These are phyloP conservation scores for Lathamus discolor DNA, from an alignment of 2,113 vertebrate species.

Conservation along the genomic window DNA sequence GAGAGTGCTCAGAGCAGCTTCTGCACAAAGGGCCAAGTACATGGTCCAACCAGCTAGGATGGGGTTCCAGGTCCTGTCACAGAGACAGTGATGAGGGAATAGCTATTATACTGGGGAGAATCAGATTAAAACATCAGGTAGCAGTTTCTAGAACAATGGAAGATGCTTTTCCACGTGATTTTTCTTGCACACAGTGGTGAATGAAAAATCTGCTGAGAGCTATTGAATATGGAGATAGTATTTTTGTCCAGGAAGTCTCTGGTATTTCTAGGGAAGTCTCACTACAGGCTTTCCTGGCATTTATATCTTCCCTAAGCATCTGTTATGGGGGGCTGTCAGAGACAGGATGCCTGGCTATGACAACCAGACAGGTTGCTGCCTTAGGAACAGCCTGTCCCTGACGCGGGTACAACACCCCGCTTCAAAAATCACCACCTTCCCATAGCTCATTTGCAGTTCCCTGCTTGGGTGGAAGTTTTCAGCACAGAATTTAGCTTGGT, in stretches of 20 bases:
- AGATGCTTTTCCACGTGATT: not conserved
- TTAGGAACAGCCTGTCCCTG: not conserved
- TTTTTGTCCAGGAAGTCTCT: slow-evolving; percentile 32
- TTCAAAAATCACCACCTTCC: not conserved
- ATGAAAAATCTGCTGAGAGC: slow-evolving; percentile 18
- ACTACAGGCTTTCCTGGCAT: slow-evolving; percentile 30
- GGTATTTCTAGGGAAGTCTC: slow-evolving; percentile 37
- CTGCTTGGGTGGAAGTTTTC: not conserved
- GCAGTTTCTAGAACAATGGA: not conserved
- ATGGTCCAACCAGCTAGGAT: not conserved
- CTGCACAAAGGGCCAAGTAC: not conserved
- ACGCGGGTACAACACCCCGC: not conserved
- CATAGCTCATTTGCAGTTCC: not conserved
- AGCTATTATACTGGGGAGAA: not conserved
- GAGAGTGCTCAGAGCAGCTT: not conserved
- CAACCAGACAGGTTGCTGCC: not conserved
- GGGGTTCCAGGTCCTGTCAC: not conserved
- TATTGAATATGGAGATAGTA: not conserved
- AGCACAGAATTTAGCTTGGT: not conserved
- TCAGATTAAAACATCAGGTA: not conserved
- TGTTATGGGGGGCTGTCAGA: not conserved
- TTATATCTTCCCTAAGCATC: not conserved
- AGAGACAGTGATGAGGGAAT: not conserved
- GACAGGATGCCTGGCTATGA: not conserved
- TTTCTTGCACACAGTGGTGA: not conserved